These are phyloP conservation scores for Charadrius vociferus DNA, from an alignment of 2,113 vertebrate species.

Conservation along the genomic window DNA sequence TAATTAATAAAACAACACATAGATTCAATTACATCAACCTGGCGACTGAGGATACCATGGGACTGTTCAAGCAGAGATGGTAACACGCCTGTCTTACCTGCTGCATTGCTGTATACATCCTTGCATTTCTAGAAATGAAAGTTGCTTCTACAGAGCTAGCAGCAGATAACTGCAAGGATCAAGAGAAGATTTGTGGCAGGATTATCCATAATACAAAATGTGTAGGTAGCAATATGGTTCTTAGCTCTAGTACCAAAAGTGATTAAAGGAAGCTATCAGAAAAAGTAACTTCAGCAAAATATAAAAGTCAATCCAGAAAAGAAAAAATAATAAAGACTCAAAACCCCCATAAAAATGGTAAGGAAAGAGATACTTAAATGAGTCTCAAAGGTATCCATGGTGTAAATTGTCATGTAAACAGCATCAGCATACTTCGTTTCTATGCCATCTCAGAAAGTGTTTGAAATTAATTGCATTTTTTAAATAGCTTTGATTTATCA, in stretches of 20 bases:
- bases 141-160: background rate
- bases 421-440: background rate
- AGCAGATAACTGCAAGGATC: conserved; percentile 31
- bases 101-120: background rate
- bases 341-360: background rate
- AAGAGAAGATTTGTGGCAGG: conserved; percentile 55
- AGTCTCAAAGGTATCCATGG: background rate
- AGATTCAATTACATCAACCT: background rate
- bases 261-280: background rate
- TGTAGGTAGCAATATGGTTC: conserved; percentile 18
- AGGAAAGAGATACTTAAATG: background rate
- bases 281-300: conserved; percentile 8
- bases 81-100: background rate
- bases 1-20: background rate
- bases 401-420: background rate
- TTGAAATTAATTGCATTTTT: background rate
- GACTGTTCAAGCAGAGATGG: background rate
- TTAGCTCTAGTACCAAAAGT: conserved; percentile 1
- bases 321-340: background rate
- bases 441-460: background rate
- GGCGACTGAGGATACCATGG: background rate
- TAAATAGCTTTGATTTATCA: background rate
- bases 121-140: conserved; percentile 35
- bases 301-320: background rate
- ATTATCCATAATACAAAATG: background rate